Base-by-base conservation (phyloP, 2,888 invertebrate genomes). In the Trilocha varians region DNA sequence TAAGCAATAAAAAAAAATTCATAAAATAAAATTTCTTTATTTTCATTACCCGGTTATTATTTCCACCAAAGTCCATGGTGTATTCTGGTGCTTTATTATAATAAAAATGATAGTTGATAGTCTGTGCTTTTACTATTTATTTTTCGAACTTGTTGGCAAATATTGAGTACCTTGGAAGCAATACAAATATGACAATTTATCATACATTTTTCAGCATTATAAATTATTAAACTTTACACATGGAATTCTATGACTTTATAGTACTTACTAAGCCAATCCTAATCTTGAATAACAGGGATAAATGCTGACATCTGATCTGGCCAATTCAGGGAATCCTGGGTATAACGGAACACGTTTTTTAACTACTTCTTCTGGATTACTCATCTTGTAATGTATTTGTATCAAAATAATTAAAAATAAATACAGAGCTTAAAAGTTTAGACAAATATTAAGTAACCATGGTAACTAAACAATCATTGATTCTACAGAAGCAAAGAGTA, bases 241-340 rank as follows among this genome's bases (percentile, higher is more conserved):
- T 9, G 8, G 11, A 11, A 25, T 25, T 25, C 25, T 25, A 11
- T 9, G 1, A 9, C 11, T 6, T 9, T 25, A 3, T 3, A 2
- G 16, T 63, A 87, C 90, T 89, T 84, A 91, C 91, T 90, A 91
- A 15, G 89, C 89, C 38, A 90, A 68, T 36, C 64, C 70, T 36
- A 90, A 68, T 47, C 78, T 79, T 0, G 88, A 85, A 53, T 90
- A 91, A 43, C 89, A 88, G 2, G 91, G 90, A 62, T 88, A 80
- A 43, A 88, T 86, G 55, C 89, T 88, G 57, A 89, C 88, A 63
- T 89, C 89, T 16, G 88, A 88, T 60, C 88, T 74, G 34, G 82
- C 78, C 35, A 88, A 61, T 55, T 89, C 88, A 14, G 88, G 88
- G 54, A 69, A 85, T 1, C 84, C 85, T 40, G 84, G 84, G 46